A percentile compares a stretch with the other conserved stretches of the same genome.
phyloP scores from a whole-genome alignment of 2,888 invertebrate genomes.

The Hypena proboscidalis region DNA sequence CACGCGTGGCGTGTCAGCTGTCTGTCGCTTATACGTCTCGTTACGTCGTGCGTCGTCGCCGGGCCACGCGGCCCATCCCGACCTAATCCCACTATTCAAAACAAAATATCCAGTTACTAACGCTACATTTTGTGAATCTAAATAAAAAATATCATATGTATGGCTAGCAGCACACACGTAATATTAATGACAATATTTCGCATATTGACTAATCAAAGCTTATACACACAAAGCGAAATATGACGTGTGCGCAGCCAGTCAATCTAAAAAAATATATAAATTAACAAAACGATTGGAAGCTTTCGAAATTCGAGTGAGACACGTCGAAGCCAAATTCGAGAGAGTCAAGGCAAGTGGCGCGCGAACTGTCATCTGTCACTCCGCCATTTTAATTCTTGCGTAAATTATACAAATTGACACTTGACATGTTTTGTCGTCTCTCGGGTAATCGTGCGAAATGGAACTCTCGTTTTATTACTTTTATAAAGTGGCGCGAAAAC shows the following conservation, averaged over 20 bases:
- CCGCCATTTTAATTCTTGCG: conserved; percentile 75
- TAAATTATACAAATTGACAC: conserved; percentile 80
- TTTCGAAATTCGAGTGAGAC: conserved; percentile 39
- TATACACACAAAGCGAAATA: no score
- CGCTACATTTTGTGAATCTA: conserved; percentile 46
- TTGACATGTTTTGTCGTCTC: conserved; percentile 82
- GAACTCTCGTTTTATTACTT: conserved; percentile 70
- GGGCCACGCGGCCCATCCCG: conserved; percentile 56
- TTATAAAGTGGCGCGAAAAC: conserved; percentile 53
- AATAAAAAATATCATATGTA: no score
- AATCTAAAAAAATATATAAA: conserved; percentile 46
- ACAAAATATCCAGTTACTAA: conserved; percentile 66
- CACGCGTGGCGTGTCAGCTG: conserved; percentile 70
- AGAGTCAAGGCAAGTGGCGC: conserved; percentile 42
- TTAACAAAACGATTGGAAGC: conserved; percentile 45
- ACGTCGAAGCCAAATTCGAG: conserved; percentile 36
- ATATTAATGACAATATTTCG: no score
- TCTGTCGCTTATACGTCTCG: conserved; percentile 74
- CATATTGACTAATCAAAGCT: no score
- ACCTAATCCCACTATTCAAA: conserved; percentile 65
- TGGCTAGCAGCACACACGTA: no score
- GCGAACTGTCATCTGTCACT: conserved; percentile 75
- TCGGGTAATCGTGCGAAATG: conserved; percentile 75
- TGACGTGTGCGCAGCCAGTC: no score
- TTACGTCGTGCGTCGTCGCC: conserved; percentile 61